These are phyloP conservation scores for Macquaria australasica DNA, from an alignment of 2,113 vertebrate species.

Conservation along the genomic window DNA sequence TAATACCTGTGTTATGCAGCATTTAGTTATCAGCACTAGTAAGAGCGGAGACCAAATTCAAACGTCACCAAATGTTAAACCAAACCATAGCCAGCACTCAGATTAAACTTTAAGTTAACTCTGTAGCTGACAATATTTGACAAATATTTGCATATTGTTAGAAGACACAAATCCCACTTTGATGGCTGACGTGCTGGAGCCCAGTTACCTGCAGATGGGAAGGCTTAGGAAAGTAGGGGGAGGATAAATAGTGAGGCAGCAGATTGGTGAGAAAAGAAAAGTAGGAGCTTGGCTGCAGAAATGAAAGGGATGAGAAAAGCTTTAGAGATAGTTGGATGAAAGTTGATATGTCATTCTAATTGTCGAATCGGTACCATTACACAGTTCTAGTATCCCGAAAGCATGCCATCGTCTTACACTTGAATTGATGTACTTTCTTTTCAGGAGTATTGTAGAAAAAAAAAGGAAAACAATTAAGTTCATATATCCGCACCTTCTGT, in stretches of 20 bases:
- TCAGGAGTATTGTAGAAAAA: background rate
- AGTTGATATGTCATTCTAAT: background rate
- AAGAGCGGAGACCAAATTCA: slow-evolving; percentile 1
- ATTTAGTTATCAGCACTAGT: background rate
- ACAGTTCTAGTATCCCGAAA: background rate
- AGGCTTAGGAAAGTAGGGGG: slow-evolving; percentile 59
- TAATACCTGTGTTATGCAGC: background rate
- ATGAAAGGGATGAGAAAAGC: slow-evolving; percentile 56
- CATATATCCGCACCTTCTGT: slow-evolving; percentile 87
- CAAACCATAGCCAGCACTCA: slow-evolving; percentile 42
- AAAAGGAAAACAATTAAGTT: background rate
- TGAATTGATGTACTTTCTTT: background rate
- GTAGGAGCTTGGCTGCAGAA: slow-evolving; percentile 75
- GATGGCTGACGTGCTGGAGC: slow-evolving; percentile 49
- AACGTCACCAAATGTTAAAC: slow-evolving; percentile 29
- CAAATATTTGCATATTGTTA: slow-evolving; percentile 59
- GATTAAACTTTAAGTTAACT: slow-evolving; percentile 40
- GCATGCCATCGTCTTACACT: background rate
- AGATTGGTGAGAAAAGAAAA: slow-evolving; percentile 71
- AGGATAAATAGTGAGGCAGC: slow-evolving; percentile 72
- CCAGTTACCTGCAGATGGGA: slow-evolving; percentile 67
- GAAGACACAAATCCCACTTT: slow-evolving; percentile 50
- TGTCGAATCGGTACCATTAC: background rate
- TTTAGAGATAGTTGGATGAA: slow-evolving; percentile 34
- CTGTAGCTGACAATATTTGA: slow-evolving; percentile 40